Evolutionary conservation across 2,113 vertebrate species (phyloP).

Genomic region (Toxotes jaculatrix): DNA sequence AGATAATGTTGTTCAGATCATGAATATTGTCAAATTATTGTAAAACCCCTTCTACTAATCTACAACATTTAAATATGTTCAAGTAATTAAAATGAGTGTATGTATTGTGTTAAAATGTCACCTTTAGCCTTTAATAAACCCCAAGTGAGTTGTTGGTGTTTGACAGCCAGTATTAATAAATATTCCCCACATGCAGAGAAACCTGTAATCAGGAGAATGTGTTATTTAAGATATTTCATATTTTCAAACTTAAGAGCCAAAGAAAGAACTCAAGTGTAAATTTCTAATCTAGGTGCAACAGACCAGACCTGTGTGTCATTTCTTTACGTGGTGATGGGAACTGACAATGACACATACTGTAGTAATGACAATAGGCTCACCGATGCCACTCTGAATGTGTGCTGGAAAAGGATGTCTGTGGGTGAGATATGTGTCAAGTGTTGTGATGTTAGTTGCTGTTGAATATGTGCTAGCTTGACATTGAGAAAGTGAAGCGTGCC

Average conservation of each 20-base stretch:
- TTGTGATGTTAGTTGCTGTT: slow-evolving; percentile 65
- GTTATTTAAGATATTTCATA: not conserved
- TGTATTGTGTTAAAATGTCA: not conserved
- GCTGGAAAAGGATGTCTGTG: slow-evolving; percentile 56
- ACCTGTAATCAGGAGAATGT: not conserved
- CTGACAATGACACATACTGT: slow-evolving; percentile 56
- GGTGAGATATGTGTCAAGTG: slow-evolving; percentile 69
- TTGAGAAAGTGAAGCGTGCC: slow-evolving; percentile 66
- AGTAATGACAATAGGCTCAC: slow-evolving; percentile 52
- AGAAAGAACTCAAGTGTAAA: not conserved
- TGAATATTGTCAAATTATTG: not conserved
- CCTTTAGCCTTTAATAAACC: not conserved
- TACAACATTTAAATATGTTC: no score
- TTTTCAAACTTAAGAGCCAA: not conserved
- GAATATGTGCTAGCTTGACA: slow-evolving; percentile 70
- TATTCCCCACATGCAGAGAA: not conserved
- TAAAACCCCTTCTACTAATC: no score
- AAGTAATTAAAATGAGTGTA: no score
- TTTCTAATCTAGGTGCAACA: not conserved
- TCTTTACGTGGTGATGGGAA: slow-evolving; percentile 38
- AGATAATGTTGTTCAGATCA: not conserved
- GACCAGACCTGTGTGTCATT: slow-evolving; percentile 9
- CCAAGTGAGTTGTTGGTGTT: not conserved
- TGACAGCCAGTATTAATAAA: not conserved
- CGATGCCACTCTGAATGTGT: slow-evolving; percentile 46